These are phyloP conservation scores for Teleopsis dalmanni DNA, from an alignment of 1,140 invertebrate genomes.

Conservation along the genomic window DNA sequence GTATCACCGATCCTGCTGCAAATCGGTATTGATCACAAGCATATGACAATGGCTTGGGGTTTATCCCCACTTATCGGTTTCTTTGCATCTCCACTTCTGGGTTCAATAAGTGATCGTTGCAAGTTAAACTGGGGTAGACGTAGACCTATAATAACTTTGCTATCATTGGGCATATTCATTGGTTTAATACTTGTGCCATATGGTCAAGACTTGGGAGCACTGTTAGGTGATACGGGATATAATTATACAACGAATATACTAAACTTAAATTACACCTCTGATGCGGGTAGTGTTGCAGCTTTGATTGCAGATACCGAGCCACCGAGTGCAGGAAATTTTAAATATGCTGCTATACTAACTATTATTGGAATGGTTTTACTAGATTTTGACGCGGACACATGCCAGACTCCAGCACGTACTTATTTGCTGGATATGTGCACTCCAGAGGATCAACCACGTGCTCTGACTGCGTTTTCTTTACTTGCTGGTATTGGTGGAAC, in stretches of 20 bases:
- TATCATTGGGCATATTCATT: conserved; percentile 66
- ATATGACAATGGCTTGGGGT: conserved; percentile 76
- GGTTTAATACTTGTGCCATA: conserved; percentile 65
- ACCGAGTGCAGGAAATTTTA: conserved; percentile 20
- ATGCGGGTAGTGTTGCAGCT: conserved; percentile 20
- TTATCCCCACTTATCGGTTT: conserved; percentile 71
- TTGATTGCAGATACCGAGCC: conserved; percentile 8
- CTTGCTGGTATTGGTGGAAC: conserved; percentile 78
- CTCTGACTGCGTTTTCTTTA: conserved; percentile 73
- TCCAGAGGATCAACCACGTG: conserved; percentile 70
- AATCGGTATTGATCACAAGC: conserved; percentile 65
- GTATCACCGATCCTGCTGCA: conserved; percentile 74
- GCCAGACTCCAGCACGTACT: conserved; percentile 71
- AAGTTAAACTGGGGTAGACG: conserved; percentile 58
- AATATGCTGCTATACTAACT: conserved; percentile 62
- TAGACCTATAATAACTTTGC: conserved; percentile 68
- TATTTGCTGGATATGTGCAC: conserved; percentile 75
- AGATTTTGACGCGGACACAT: conserved; percentile 80
- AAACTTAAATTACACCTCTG: conserved; percentile 9
- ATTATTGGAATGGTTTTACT: conserved; percentile 73
- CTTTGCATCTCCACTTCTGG: conserved; percentile 70
- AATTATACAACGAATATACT: conserved; percentile 1
- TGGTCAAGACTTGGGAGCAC: conserved; percentile 59
- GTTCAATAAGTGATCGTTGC: conserved; percentile 74
- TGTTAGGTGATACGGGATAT: conserved; percentile 54